A percentile compares a stretch with the other conserved stretches of the same genome.
Conservation (phyloP, 2,113 vertebrate genomes). For the Camelus dromedarius region DNA sequence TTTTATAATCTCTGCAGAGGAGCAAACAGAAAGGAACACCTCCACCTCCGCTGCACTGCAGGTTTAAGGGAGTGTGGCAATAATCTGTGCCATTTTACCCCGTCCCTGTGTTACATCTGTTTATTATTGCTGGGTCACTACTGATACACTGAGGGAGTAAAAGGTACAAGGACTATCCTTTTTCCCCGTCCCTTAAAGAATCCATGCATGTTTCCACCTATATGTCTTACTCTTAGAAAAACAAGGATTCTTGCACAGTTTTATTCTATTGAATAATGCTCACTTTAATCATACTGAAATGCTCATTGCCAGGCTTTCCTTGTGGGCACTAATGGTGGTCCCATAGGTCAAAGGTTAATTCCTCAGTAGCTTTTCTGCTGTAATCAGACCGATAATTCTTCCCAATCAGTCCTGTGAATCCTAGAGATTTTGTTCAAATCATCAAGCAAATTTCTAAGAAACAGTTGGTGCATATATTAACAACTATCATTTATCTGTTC, state of each 20-base stretch:
- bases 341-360: not conserved
- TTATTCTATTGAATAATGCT: not conserved
- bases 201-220: not conserved
- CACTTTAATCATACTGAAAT: not conserved
- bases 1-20: slow-evolving; percentile 55
- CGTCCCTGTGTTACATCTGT: not conserved
- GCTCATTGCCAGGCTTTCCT: not conserved
- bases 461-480: not conserved
- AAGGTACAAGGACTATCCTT: not conserved
- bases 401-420: not conserved
- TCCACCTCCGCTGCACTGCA: not conserved
- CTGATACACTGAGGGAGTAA: not conserved
- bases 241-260: not conserved
- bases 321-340: not conserved
- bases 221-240: not conserved
- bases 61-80: not conserved
- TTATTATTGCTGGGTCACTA: not conserved
- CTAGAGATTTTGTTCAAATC: not conserved
- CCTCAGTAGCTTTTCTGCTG: not conserved
- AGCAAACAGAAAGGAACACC: not conserved
- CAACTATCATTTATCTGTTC: not conserved
- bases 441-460: not conserved
- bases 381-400: not conserved
- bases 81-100: not conserved
- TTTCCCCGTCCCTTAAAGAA: not conserved